phyloP scores from a whole-genome alignment of 2,113 vertebrate genomes.

The Ia io region DNA sequence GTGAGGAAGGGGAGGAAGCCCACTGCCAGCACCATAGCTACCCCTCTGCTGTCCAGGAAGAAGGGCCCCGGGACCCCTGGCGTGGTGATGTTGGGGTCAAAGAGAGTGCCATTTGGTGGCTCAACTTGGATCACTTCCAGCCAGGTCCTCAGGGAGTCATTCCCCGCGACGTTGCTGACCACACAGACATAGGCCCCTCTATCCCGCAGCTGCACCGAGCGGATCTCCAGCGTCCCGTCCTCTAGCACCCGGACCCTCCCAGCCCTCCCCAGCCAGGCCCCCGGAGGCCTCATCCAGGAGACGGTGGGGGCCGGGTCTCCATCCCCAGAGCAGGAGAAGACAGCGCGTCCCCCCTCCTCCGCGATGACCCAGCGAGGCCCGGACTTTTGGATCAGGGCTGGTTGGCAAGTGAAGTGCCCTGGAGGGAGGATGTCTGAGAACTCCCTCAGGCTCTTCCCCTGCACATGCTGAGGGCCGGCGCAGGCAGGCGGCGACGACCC shows the following conservation, averaged over 20 bases:
- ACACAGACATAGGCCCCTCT: constrained; percentile 87
- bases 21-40: constrained; percentile 90
- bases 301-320: constrained; percentile 87
- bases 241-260: constrained; percentile 85
- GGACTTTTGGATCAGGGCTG: constrained; percentile 82
- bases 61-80: constrained; percentile 35
- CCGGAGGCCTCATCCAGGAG: constrained; percentile 87
- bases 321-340: constrained; percentile 88
- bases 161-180: constrained; percentile 89
- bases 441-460: constrained; percentile 84
- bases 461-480: constrained; percentile 77
- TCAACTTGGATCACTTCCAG: constrained; percentile 85
- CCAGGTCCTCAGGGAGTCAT: constrained; percentile 86
- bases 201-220: constrained; percentile 86
- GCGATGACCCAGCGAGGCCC: constrained; percentile 82
- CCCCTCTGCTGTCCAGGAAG: constrained; percentile 86
- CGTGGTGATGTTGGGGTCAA: constrained; percentile 40
- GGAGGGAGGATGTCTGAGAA: constrained; percentile 87
- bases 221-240: constrained; percentile 89
- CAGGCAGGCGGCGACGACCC: constrained; percentile 87
- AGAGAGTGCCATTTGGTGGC: background rate
- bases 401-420: constrained; percentile 86
- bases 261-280: constrained; percentile 70
- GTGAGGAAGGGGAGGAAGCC: constrained; percentile 92
- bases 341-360: constrained; percentile 84